Evolutionary conservation across 1,140 invertebrate genomes (phyloP), one percentile per base, ranked within the genome.

Genomic region (Cydia strobilella): DNA sequence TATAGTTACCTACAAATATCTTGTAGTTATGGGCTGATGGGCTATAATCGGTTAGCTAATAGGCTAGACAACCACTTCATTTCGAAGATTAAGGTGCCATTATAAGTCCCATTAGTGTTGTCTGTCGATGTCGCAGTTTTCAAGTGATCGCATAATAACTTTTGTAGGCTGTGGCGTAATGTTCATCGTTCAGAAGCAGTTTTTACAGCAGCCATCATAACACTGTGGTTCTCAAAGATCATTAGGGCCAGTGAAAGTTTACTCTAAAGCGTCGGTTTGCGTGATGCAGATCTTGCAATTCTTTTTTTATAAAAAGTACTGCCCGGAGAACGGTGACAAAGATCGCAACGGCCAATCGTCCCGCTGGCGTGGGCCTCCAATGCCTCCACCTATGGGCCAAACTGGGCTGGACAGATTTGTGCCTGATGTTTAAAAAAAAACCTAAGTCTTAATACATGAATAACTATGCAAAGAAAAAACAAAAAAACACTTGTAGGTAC

Each of bases 161-260:
- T 59, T 23, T 59, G 20, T 59, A 59, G 20, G 1, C 18, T 59
- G 54, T 59, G 18, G 20, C 20, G 54, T 59, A 59, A 59, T 23
- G 54, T 18, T 54, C 15, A 59, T 59, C 54, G 54, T 23, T 59
- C 20, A 23, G 20, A 23, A 12, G 18, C 20, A 59, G 54, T 59
- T 59, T 59, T 59, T 23, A 23, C 54, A 59, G 20, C 9, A 59
- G 10, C 18, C 54, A 20, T 59, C 4, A 23, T 59, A 20, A 59
- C 13, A n/a, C 54, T 59, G 54, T 23, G 54, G 54, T 59, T 23
- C 51, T 54, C 20, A 12, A 10, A 59, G 54, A 59, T 59, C 54
- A 59, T 59, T 59, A 59, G 54, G 54, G 54, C 54, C 54, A 59
- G 54, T 23, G 54, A 59, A 59, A 59, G 54, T 59, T 10, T 59